phyloP scores from a whole-genome alignment of 1,140 invertebrate species.

The Tetramorium alpestre region DNA sequence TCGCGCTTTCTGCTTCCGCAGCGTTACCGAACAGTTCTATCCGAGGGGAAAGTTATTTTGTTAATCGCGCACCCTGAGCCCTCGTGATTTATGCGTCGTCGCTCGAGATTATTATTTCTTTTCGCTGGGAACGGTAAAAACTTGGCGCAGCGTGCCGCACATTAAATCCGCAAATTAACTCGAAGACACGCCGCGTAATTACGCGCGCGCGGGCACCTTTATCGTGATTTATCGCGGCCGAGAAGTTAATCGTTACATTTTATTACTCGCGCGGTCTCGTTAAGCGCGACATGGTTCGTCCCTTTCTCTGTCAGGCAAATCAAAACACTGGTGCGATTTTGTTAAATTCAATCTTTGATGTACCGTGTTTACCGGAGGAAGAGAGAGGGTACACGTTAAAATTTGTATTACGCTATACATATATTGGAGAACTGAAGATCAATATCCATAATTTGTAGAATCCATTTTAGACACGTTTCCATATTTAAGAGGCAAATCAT shows the following conservation, averaged over 20 bases:
- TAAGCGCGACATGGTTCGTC: neutral
- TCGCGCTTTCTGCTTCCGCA: constrained; percentile 3
- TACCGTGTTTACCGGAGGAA: no score
- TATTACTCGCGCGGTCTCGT: constrained; percentile 12
- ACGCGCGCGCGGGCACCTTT: constrained; percentile 46
- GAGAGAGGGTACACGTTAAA: neutral
- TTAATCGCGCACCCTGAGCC: constrained; percentile 14
- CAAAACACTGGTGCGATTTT: neutral
- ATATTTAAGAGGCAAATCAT: neutral
- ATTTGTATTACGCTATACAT: neutral
- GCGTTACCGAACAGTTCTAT: neutral
- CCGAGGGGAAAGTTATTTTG: constrained; percentile 1
- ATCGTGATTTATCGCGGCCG: constrained; percentile 68
- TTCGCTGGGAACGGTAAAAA: constrained; percentile 19
- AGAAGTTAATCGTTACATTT: constrained; percentile 59
- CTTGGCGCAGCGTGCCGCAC: neutral
- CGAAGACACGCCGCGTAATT: constrained; percentile 51
- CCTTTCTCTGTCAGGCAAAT: neutral
- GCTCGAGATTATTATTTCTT: constrained; percentile 59
- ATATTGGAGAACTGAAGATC: neutral
- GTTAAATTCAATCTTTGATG: neutral
- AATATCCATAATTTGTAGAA: neutral
- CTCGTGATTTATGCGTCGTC: constrained; percentile 49
- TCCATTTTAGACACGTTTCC: neutral
- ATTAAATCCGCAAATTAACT: constrained; percentile 50